Evolutionary conservation across 2,113 vertebrate species (phyloP), one percentile per base, ranked within the genome.

Genomic region (Etheostoma cragini): DNA sequence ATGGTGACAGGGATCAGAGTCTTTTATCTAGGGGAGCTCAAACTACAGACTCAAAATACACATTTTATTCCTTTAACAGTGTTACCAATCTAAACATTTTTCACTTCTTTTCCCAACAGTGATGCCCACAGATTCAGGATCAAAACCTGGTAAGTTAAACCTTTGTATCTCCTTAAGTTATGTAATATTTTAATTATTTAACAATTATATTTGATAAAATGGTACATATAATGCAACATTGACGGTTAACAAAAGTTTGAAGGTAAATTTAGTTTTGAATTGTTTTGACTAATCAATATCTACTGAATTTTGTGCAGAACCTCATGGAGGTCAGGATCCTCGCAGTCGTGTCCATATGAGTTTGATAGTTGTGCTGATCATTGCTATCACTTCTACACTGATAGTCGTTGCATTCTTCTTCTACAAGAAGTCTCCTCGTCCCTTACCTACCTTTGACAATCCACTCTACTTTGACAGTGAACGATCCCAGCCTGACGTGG

Each of bases 361-460:
- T 30, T 47, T 90, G 45, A 66, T 95, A 4, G 83, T 91, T 2
- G 84, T 91, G 50, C 24, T 94, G 46, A 13, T 92, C 54, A 81
- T 94, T 19, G 16, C 38, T 6, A 6, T 83, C 22, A 30, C 46
- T 10, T 86, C 82, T 11, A 16, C 58, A 2, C 50, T 94, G 67
- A 72, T 78, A 0, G 86, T 42, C 2, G 7, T 52, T 1, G 92
- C 33, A 22, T 80, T 91, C 70, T 87, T 87, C 53, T 2, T 92
- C 66, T 92, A 93, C 84, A 94, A 93, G 88, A 92, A 68, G 72
- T 67, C 85, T 19, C 88, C 91, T 12, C 42, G 38, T 4, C 22
- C 62, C 21, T 35, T 92, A 21, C 90, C 93, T 56, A 89, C 93
- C 7, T 93, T 94, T 60, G 89, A 89, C 26, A 94, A 94, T 56